Conservation (phyloP, 1,140 invertebrate genomes). For the Panagrolaimus sp. region DNA sequence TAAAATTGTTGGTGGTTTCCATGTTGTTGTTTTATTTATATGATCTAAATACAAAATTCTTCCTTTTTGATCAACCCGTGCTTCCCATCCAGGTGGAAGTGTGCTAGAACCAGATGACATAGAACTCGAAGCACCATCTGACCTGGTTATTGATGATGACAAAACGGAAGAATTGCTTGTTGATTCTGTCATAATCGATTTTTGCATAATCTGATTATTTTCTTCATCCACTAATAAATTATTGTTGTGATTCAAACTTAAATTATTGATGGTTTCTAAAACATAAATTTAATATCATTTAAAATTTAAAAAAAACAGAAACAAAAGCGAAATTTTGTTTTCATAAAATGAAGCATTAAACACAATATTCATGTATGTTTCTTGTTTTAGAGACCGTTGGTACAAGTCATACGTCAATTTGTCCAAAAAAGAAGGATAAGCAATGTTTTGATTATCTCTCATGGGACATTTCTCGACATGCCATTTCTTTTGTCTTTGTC, state of each 20-base stretch:
- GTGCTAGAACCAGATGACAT: conserved; percentile 24
- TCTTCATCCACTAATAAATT: too few species aligned
- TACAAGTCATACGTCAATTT: too few species aligned
- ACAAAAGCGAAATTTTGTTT: too few species aligned
- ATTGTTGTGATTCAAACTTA: too few species aligned
- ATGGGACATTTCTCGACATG: background rate
- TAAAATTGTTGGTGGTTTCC: conserved; percentile 69
- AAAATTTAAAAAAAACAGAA: too few species aligned
- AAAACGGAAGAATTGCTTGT: conserved; percentile 38
- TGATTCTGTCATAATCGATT: conserved; percentile 25
- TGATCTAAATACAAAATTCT: conserved; percentile 88
- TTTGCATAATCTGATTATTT: too few species aligned
- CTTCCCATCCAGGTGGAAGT: conserved; percentile 73
- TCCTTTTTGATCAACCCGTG: conserved; percentile 82
- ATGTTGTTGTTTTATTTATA: conserved; percentile 80
- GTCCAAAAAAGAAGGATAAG: too few species aligned
- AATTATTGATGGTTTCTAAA: too few species aligned
- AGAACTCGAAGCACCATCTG: conserved; percentile 66
- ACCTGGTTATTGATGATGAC: conserved; percentile 59
- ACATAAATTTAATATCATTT: too few species aligned
- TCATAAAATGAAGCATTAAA: too few species aligned
- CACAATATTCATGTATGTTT: too few species aligned
- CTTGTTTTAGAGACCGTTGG: too few species aligned
- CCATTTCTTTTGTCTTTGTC: background rate
- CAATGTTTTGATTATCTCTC: conserved; percentile 12